phyloP scores from a whole-genome alignment of 1,140 invertebrate genomes.

The Trachymyrmex septentrionalis region DNA sequence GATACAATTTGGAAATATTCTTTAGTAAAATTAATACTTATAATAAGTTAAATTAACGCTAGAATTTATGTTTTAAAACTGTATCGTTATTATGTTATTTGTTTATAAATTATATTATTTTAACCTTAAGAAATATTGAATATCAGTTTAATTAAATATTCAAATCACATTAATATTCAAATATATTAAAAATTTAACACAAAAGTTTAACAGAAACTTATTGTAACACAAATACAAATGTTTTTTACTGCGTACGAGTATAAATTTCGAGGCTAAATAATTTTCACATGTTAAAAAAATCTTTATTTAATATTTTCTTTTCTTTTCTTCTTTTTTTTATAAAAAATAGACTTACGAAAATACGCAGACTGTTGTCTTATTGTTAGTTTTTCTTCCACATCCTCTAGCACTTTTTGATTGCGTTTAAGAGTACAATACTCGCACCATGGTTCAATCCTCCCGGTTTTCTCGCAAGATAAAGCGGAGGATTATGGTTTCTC shows the following conservation, averaged over 20 bases:
- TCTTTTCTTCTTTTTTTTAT: background rate
- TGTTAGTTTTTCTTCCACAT: background rate
- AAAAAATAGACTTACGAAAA: background rate
- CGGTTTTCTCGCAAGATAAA: background rate
- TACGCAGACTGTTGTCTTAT: background rate
- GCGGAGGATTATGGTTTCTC: conserved; percentile 55
- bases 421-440: conserved; percentile 12
- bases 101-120: too few species aligned
- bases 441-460: conserved; percentile 35
- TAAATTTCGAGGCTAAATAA: conserved; percentile 15
- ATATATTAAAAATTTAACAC: too few species aligned
- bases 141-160: too few species aligned
- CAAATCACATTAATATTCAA: too few species aligned
- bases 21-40: too few species aligned
- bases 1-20: too few species aligned
- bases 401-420: background rate
- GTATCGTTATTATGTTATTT: too few species aligned
- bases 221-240: too few species aligned
- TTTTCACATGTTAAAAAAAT: background rate
- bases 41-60: too few species aligned
- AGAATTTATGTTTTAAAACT: too few species aligned
- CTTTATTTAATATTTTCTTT: background rate
- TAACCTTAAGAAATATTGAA: too few species aligned
- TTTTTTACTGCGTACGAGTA: background rate
- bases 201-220: too few species aligned